A percentile compares a stretch with the other conserved stretches of the same genome.
Conservation (phyloP, 2,113 vertebrate genomes). For the Murina feae region DNA sequence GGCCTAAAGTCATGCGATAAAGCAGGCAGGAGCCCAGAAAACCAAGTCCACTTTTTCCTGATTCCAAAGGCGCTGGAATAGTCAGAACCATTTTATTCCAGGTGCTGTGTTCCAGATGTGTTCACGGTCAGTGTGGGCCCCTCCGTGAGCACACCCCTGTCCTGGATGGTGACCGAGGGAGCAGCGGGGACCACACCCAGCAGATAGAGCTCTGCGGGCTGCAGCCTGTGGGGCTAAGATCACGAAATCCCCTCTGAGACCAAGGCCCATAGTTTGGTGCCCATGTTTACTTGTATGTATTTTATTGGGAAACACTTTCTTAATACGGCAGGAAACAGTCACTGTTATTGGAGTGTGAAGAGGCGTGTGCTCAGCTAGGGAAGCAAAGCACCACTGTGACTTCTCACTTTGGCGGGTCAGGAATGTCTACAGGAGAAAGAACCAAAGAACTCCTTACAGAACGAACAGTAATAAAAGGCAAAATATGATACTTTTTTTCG, state of each 20-base stretch:
- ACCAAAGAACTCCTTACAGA: background rate
- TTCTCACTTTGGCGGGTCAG: background rate
- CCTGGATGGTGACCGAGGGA: background rate
- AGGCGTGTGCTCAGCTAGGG: background rate
- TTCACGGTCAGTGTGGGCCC: background rate
- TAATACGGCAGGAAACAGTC: background rate
- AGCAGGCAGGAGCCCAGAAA: background rate
- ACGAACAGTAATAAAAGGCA: background rate
- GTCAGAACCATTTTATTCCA: background rate
- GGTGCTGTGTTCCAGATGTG: background rate
- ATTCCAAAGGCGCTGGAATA: background rate
- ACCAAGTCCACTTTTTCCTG: background rate
- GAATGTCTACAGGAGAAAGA: background rate
- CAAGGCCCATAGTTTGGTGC: background rate
- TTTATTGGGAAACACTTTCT: background rate
- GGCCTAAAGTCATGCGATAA: background rate
- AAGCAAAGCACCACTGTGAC: no score
- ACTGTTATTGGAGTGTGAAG: background rate
- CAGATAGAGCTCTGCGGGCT: background rate
- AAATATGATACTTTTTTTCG: background rate
- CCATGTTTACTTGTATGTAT: background rate
- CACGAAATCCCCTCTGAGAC: background rate
- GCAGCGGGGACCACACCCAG: background rate
- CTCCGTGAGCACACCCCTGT: background rate
- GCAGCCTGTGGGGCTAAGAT: background rate